phyloP scores from a whole-genome alignment of 1,140 invertebrate species.

The Oryctes rhinoceros region DNA sequence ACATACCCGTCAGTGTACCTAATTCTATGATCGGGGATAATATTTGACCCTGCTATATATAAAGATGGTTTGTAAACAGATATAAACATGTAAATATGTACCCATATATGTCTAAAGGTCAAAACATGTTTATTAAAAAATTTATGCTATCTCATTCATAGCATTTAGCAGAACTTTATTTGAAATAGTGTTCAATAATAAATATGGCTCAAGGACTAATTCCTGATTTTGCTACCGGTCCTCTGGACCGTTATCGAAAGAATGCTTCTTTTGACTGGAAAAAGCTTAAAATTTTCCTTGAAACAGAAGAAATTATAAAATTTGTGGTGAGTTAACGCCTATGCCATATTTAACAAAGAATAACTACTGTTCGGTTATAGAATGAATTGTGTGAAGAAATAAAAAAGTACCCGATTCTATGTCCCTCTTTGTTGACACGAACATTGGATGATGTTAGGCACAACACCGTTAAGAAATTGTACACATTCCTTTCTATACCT shows the following conservation, averaged over 20 bases:
- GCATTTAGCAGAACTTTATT: too few relatives aligned
- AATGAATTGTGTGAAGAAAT: constrained; percentile 49
- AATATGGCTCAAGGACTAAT: neutral
- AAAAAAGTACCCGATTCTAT: constrained; percentile 45
- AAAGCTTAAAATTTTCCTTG: constrained; percentile 74
- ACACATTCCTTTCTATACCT: constrained; percentile 70
- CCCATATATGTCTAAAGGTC: too few relatives aligned
- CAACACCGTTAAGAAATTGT: constrained; percentile 68
- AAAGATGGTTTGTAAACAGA: too few relatives aligned
- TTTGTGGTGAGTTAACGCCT: constrained; percentile 69
- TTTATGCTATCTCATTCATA: too few relatives aligned
- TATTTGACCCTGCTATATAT: too few relatives aligned
- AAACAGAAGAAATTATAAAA: constrained; percentile 74
- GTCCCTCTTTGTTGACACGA: constrained; percentile 20
- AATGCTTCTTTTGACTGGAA: constrained; percentile 83
- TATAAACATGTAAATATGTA: too few relatives aligned
- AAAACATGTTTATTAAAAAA: too few relatives aligned
- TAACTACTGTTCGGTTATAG: constrained; percentile 43
- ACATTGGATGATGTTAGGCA: constrained; percentile 71
- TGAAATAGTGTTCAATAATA: neutral
- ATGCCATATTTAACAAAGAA: constrained; percentile 29
- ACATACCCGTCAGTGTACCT: too few relatives aligned
- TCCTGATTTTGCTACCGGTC: constrained; percentile 70
- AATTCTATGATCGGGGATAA: too few relatives aligned
- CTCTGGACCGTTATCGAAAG: constrained; percentile 77